Conservation (phyloP, 1,140 invertebrate species). For the Dendroctonus ponderosae region DNA sequence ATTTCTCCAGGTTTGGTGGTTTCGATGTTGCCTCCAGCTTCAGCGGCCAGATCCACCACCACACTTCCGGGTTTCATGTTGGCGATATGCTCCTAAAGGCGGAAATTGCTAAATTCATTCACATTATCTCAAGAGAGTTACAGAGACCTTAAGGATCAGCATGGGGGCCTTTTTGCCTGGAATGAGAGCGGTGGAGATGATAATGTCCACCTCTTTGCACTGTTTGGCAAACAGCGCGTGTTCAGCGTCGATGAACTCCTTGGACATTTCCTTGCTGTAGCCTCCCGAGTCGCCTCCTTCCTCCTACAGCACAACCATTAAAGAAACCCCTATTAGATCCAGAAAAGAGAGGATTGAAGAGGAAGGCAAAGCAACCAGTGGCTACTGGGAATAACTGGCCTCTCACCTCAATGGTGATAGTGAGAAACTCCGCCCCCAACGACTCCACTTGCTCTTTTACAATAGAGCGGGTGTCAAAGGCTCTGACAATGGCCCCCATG, state of each 20-base stretch:
- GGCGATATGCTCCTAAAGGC: slow-evolving; percentile 71
- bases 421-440: slow-evolving; percentile 83
- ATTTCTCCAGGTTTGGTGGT: slow-evolving; percentile 80
- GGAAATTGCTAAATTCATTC: slow-evolving; percentile 6
- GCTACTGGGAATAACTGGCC: no score
- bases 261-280: slow-evolving; percentile 89
- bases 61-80: slow-evolving; percentile 88
- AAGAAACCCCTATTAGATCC: neutral
- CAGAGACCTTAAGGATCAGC: slow-evolving; percentile 75
- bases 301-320: slow-evolving; percentile 58
- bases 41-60: slow-evolving; percentile 85
- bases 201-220: slow-evolving; percentile 75
- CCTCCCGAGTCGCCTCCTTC: slow-evolving; percentile 81
- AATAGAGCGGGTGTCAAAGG: slow-evolving; percentile 82
- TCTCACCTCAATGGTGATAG: slow-evolving; percentile 72
- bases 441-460: slow-evolving; percentile 89
- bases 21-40: slow-evolving; percentile 86
- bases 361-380: no score
- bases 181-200: slow-evolving; percentile 86
- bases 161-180: slow-evolving; percentile 84
- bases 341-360: neutral
- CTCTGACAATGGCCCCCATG: slow-evolving; percentile 86
- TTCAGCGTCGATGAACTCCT: slow-evolving; percentile 84
- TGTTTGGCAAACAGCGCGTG: slow-evolving; percentile 84
- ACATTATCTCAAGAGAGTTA: slow-evolving; percentile 15